A percentile compares a stretch with the other conserved stretches of the same genome.
These are phyloP conservation scores for Ceratosolen solmsi DNA, from an alignment of 1,140 invertebrate genomes.

Conservation along the genomic window DNA sequence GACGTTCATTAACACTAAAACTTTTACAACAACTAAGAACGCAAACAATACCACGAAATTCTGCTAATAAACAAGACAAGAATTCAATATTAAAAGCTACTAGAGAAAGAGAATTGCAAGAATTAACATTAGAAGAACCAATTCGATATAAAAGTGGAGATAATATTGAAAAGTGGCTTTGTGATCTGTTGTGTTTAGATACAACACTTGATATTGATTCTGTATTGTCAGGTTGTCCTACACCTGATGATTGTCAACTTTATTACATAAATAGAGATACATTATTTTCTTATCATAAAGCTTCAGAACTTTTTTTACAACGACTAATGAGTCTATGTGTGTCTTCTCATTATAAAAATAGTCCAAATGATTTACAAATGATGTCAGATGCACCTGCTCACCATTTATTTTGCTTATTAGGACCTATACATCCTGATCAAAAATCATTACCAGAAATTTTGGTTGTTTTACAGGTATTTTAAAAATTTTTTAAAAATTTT, in stretches of 20 bases:
- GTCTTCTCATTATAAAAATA: slow-evolving; percentile 99
- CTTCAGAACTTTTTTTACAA: slow-evolving; percentile 95
- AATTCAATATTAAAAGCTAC: slow-evolving; percentile 66
- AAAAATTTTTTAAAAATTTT: slow-evolving; percentile 19
- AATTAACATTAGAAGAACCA: slow-evolving; percentile 90
- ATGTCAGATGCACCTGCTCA: slow-evolving; percentile 99
- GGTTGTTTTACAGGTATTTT: slow-evolving; percentile 85
- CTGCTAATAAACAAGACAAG: slow-evolving; percentile 68
- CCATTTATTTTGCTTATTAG: slow-evolving; percentile 95
- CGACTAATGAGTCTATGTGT: slow-evolving; percentile 94
- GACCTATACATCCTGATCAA: slow-evolving; percentile 83
- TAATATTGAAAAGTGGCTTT: slow-evolving; percentile 93
- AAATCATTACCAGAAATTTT: slow-evolving; percentile 91
- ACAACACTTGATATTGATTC: slow-evolving; percentile 77
- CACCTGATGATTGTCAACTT: slow-evolving; percentile 91
- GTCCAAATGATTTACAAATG: slow-evolving; percentile 98
- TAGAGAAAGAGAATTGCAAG: slow-evolving; percentile 72
- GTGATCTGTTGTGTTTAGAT: slow-evolving; percentile 93
- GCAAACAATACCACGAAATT: slow-evolving; percentile 74
- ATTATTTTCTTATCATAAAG: slow-evolving; percentile 97
- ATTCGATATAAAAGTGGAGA: slow-evolving; percentile 95
- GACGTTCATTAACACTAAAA: slow-evolving; percentile 95
- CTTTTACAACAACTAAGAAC: slow-evolving; percentile 90
- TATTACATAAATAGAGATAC: slow-evolving; percentile 95
- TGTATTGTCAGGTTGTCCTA: slow-evolving; percentile 85